Evolutionary conservation across 2,888 invertebrate genomes (phyloP), one percentile per base, ranked within the genome.

Genomic region (Oscheius myriophilus): DNA sequence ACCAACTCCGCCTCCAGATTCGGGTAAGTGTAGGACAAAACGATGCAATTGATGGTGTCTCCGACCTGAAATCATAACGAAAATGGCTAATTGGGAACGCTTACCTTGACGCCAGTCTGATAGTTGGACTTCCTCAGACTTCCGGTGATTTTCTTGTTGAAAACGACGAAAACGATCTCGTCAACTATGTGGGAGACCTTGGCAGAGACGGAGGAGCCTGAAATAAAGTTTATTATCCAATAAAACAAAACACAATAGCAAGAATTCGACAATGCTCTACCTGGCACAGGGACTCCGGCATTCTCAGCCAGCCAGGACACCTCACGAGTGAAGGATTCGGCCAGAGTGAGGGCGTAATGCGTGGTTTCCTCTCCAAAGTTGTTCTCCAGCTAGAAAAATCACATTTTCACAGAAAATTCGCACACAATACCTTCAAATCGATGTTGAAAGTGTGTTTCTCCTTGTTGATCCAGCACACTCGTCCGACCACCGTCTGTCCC

Each of bases 1-100:
- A 64, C 52, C n/a, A 66, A 16, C 25, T 70, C 70, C 2, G 65
- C 70, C 25, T 70, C 70, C 43, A 49, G 46, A 3, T 58, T 16
- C 14, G 70, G 70, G 64, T 49, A 70, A 9, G 42, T 58, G 54
- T 70, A 70, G 33, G 58, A 58, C 3, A 70, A 16, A 16, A 67
- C 57, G 14, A 58, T 2, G 9, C 51, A 57, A 2, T 39, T 21
- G 23, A 70, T 33, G 6, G 12, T 18, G 23, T 66, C 59, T 7
- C 57, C 70, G 42, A 41, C 33, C 66, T 69, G 57, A 21, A 62
- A 25, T 16, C 2, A 23, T 9, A 54, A 23, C 45, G 6, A 12
- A 2, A 11, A 6, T 25, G 4, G 23, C 26, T 18, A 6, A 53
- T 4, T 18, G 16, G 53, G 25, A 7, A 2, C 1, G 23, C 21